These are phyloP conservation scores for Tineola bisselliella DNA, from an alignment of 2,888 invertebrate species.

Conservation along the genomic window DNA sequence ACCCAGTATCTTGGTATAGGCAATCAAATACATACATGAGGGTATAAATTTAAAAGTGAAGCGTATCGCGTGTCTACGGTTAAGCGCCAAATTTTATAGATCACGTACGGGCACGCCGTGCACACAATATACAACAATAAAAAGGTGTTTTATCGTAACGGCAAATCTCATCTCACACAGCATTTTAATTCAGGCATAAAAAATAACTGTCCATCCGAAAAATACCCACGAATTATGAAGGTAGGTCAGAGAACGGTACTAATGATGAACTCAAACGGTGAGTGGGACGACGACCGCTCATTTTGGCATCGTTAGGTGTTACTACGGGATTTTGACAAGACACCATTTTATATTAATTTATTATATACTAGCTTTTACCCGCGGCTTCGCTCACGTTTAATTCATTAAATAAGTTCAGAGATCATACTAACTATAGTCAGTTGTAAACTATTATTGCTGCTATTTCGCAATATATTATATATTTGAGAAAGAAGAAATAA, in stretches of 20 bases:
- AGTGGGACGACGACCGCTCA: slow-evolving; percentile 45
- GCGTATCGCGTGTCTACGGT: not conserved
- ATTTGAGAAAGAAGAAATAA: too few relatives aligned
- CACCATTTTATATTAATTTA: not conserved
- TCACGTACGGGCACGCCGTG: not conserved
- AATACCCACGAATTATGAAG: slow-evolving; percentile 55
- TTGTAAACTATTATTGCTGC: too few relatives aligned
- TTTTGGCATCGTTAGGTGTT: slow-evolving; percentile 8
- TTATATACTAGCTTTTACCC: too few relatives aligned
- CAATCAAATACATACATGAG: too few relatives aligned
- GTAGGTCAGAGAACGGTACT: slow-evolving; percentile 64
- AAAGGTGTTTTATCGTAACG: slow-evolving; percentile 18
- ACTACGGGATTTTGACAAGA: not conserved
- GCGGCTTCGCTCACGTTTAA: too few relatives aligned
- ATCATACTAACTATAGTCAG: too few relatives aligned
- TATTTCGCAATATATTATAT: too few relatives aligned
- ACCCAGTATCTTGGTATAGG: too few relatives aligned
- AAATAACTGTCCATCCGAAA: slow-evolving; percentile 51
- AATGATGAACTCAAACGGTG: slow-evolving; percentile 39
- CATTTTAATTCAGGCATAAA: slow-evolving; percentile 54
- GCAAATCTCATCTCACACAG: slow-evolving; percentile 38
- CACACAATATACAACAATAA: not conserved
- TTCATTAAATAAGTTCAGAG: too few relatives aligned
- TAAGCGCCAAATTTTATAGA: not conserved
- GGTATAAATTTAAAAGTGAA: too few relatives aligned